Percentiles rank a stretch among this genome's conserved stretches.
These are phyloP conservation scores for Zaprionus lineosus DNA, from an alignment of 2,888 invertebrate genomes.

Conservation along the genomic window DNA sequence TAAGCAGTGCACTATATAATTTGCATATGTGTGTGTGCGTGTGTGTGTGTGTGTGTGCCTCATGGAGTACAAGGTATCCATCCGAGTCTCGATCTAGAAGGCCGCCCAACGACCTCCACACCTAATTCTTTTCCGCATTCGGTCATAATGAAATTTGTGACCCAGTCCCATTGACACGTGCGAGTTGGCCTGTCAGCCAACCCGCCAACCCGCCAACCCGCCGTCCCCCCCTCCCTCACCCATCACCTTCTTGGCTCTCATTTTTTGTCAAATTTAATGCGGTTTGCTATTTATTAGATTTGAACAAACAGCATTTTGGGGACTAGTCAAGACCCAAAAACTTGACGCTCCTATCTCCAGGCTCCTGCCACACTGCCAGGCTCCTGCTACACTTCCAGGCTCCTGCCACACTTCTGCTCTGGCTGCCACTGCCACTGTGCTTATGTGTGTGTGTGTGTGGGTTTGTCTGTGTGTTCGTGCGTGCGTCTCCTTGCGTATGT, in stretches of 20 bases:
- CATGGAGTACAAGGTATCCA: too few species aligned
- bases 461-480: constrained; percentile 49
- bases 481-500: constrained; percentile 41
- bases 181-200: constrained; percentile 28
- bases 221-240: background rate
- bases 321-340: constrained; percentile 5
- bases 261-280: constrained; percentile 62
- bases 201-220: too few species aligned
- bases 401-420: constrained; percentile 21
- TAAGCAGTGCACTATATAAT: too few species aligned
- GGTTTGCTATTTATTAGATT: constrained; percentile 73
- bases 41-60: too few species aligned
- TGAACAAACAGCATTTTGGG: constrained; percentile 64
- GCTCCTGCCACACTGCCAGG: background rate
- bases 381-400: too few species aligned
- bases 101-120: too few species aligned
- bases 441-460: too few species aligned
- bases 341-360: constrained; percentile 4
- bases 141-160: constrained; percentile 61
- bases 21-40: too few species aligned
- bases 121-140: too few species aligned
- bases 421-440: constrained; percentile 1
- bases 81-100: too few species aligned
- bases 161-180: constrained; percentile 61
- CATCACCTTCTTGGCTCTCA: constrained; percentile 1